Base-by-base conservation (phyloP, 2,888 invertebrate species). In the Apotomis capreana region DNA sequence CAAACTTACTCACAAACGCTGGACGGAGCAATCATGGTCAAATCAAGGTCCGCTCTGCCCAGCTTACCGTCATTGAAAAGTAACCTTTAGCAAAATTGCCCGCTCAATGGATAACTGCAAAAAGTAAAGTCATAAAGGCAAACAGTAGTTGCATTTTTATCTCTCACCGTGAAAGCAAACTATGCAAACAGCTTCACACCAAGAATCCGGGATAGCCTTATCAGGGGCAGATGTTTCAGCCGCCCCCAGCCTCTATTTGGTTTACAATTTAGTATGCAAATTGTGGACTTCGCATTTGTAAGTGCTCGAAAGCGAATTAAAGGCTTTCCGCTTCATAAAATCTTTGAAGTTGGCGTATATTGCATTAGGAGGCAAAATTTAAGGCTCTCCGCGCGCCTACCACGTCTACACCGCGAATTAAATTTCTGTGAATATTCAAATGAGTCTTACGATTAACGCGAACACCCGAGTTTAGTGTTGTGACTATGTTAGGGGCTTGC, bases 201-300 rank as follows among this genome's bases (percentile, higher is more conserved):
- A 81, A 78, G 81, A 80, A 81, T 79, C 76, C 74, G 75, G 76
- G 70, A 75, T 77, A 76, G 79, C 82, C 85, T 84, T 87, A 86
- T 86, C 83, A 79, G 81, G 84, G 79, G 79, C 86, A 84, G 85
- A 87, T 84, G 85, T 82, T 82, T 78, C 81, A 78, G 68, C 76
- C 75, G 77, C 81, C 77, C 76, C 76, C 77, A 69, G 80, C 79
- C 81, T 84, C 81, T 86, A 86, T 89, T 89, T 88, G 84, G 82
- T 85, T 87, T 86, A 84, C 84, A 89, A 89, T 88, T 89, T 88
- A 86, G 83, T 86, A 88, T 89, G 88, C 86, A 88, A 89, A 89
- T 88, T 84, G 83, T 81, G 80, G 81, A 82, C 80, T 84, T 83
- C 83, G 84, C 83, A 83, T 86, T 87, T 83, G 82, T 85, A 83